phyloP scores from a whole-genome alignment of 2,797 vertebrate species.

The Choloepus didactylus region DNA sequence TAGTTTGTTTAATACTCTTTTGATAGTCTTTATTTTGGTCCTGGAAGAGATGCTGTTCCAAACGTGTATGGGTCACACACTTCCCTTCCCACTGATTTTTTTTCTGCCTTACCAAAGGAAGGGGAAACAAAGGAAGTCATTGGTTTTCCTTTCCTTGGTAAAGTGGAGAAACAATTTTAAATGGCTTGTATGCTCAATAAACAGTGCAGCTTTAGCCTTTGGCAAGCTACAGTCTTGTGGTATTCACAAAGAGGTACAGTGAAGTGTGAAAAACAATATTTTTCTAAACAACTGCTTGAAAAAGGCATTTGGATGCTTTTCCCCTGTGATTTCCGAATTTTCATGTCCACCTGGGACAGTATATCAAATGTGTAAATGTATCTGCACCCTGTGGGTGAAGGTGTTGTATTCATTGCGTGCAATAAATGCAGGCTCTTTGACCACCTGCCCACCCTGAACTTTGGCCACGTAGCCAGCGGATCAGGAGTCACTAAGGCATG shows the following conservation, averaged over 20 bases:
- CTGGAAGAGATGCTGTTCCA: constrained; percentile 12
- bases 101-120: neutral
- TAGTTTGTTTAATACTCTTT: neutral
- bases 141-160: constrained; percentile 45
- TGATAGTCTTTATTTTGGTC: neutral
- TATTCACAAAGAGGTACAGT: neutral
- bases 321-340: constrained; percentile 49
- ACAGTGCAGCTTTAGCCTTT: neutral
- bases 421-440: neutral
- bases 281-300: neutral
- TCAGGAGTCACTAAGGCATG: neutral
- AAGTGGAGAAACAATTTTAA: neutral
- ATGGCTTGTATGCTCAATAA: neutral
- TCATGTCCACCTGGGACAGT: neutral
- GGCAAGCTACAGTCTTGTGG: neutral
- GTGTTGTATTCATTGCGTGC: neutral
- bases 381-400: neutral
- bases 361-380: neutral
- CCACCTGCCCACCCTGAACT: neutral
- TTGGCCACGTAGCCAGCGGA: neutral
- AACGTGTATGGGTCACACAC: neutral
- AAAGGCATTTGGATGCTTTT: constrained; percentile 32
- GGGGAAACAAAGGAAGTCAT: constrained; percentile 17
- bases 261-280: neutral
- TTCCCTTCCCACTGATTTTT: neutral